Percentiles rank a stretch among this genome's conserved stretches.
phyloP scores from a whole-genome alignment of 2,113 vertebrate genomes.

The Halcyon malimbica region DNA sequence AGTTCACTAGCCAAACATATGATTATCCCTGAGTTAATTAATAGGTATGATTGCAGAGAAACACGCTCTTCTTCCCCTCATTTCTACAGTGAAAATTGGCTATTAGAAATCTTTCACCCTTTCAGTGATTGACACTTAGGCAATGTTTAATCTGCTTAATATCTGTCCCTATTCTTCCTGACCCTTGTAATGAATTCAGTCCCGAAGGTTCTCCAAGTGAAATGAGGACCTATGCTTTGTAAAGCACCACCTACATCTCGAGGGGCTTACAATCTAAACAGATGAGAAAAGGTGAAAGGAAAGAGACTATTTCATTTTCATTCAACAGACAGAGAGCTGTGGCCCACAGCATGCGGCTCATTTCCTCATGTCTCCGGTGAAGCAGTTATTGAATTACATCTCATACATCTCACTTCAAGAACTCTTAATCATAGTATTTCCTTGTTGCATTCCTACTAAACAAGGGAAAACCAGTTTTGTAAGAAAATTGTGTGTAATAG shows the following conservation, averaged over 20 bases:
- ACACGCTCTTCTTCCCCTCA: background rate
- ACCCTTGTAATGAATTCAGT: background rate
- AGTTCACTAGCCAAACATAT: background rate
- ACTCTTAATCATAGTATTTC: background rate
- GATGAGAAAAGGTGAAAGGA: background rate
- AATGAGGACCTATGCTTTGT: background rate
- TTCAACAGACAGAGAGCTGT: background rate
- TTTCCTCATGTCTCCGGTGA: background rate
- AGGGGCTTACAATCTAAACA: background rate
- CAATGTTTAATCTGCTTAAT: background rate
- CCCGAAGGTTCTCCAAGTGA: background rate
- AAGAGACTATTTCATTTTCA: background rate
- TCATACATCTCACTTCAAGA: background rate
- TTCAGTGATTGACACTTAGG: background rate
- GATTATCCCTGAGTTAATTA: slow-evolving; percentile 7
- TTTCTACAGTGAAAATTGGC: background rate
- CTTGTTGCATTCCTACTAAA: background rate
- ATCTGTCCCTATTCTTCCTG: background rate
- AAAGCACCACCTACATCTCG: background rate
- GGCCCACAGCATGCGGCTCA: background rate
- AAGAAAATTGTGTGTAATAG: background rate
- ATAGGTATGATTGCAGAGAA: background rate
- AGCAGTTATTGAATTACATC: background rate
- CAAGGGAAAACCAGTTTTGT: background rate
- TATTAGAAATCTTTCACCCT: background rate